These are phyloP conservation scores for Apocheima hispidaria DNA, from an alignment of 2,888 invertebrate genomes.

Conservation along the genomic window DNA sequence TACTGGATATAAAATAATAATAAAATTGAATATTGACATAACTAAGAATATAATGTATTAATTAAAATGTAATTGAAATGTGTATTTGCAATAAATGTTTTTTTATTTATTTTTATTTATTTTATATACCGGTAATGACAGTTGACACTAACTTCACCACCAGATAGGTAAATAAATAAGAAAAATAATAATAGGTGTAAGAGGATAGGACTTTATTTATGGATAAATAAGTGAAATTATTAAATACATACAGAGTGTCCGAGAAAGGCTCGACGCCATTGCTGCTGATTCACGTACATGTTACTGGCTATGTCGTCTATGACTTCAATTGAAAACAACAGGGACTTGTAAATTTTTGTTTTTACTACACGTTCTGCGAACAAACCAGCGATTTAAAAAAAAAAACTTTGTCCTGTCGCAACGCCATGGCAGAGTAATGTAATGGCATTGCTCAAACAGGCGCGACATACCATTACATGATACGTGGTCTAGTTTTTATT, in stretches of 20 bases:
- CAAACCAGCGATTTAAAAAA: conserved; percentile 41
- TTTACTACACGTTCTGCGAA: conserved; percentile 57
- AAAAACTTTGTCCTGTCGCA: not conserved
- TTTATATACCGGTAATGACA: too few species aligned
- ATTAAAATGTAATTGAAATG: too few species aligned
- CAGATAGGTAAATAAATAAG: too few species aligned
- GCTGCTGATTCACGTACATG: conserved; percentile 55
- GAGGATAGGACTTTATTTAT: not conserved
- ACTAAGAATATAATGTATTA: too few species aligned
- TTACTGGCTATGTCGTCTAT: conserved; percentile 58
- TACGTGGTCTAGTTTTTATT: too few species aligned
- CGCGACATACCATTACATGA: not conserved
- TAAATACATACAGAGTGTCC: conserved; percentile 61
- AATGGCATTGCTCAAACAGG: not conserved
- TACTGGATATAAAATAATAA: too few species aligned
- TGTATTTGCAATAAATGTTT: too few species aligned
- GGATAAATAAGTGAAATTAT: not conserved
- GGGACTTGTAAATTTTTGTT: conserved; percentile 56
- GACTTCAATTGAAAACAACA: conserved; percentile 57
- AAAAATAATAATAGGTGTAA: too few species aligned
- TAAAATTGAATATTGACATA: too few species aligned
- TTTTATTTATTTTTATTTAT: too few species aligned
- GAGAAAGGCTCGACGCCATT: conserved; percentile 59
- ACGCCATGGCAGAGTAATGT: not conserved
- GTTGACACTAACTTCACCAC: too few species aligned